Evolutionary conservation across 2,797 vertebrate species (phyloP).

Genomic region (Austrolebias charrua): DNA sequence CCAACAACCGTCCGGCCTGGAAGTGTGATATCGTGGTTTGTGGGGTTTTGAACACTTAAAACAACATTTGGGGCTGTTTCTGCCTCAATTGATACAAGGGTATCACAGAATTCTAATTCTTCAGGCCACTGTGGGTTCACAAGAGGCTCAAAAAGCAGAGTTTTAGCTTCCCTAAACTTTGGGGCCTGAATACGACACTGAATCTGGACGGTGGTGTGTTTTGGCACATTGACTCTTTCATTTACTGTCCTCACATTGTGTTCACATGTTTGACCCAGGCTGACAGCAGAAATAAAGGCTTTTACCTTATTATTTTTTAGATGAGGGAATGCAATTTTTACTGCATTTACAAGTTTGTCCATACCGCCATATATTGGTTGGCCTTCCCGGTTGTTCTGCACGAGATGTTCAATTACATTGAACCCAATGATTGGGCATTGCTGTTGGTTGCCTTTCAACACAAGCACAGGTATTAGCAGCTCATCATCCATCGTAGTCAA

Average conservation of each 20-base stretch:
- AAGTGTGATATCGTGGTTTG: constrained; percentile 20
- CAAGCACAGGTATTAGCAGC: constrained; percentile 2
- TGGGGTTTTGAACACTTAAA: constrained; percentile 23
- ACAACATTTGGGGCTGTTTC: neutral
- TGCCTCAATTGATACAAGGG: neutral
- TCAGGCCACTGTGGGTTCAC: constrained; percentile 33
- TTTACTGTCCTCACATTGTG: constrained; percentile 2
- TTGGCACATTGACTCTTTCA: constrained; percentile 12
- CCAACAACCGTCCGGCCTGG: constrained; percentile 3
- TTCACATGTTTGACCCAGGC: neutral
- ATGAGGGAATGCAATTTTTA: neutral
- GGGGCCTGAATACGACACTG: neutral
- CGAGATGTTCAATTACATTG: no score
- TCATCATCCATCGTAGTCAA: neutral
- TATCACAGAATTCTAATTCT: constrained; percentile 20
- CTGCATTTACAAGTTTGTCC: neutral
- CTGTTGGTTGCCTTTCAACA: no score
- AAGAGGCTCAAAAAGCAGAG: constrained; percentile 21
- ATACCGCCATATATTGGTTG: neutral
- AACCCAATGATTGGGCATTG: no score
- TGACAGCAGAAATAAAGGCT: constrained; percentile 13
- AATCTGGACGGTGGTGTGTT: neutral
- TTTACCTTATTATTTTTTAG: neutral
- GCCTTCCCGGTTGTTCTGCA: neutral
- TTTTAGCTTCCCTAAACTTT: constrained; percentile 9